Base-by-base conservation (phyloP, 2,797 vertebrate genomes). In the Parambassis ranga region DNA sequence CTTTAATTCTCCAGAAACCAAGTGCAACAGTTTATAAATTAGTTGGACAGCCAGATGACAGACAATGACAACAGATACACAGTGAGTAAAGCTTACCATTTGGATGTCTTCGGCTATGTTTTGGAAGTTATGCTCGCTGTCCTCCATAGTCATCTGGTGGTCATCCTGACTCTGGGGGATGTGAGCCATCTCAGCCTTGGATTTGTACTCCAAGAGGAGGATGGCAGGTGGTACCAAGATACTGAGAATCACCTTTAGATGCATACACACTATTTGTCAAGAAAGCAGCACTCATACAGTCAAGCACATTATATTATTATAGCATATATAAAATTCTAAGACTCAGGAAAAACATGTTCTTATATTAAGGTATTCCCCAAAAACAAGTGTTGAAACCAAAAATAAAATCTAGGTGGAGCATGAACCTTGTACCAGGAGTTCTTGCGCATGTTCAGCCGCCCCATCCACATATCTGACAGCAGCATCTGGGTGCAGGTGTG, bases 381-480 rank as follows among this genome's bases (percentile, higher is more conserved):
- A n/a, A n/a, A n/a, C n/a, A n/a, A n/a, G n/a, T n/a, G n/a, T 39
- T 23, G 14, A 13, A 13, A 55, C 24, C 20, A 68, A 77, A 73
- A 83, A 65, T 65, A 71, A 79, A 81, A 71, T 66, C 52, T 37
- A 75, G 65, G 80, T 77, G 82, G 84, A 84, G 56, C 72, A 85
- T 87, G 80, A 93, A 98, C 97, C 96, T 99, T 99, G 91, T 98
- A 98, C 98, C 98, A 99, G 24, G 97, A 99, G 91, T 99, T 99
- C 90, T 99, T 99, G 81, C 96, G 95, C 98, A 99, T 99, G 90
- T 99, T 99, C 50, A 99, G 91, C 24, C 95, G 92, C 55, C 98
- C 97, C 98, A 99, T 99, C 98, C 98, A 99, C 97, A 99, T 98
- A 88, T 99, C 98, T 0, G 96, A 98, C 16, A 99, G 89, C 84